Conservation (phyloP, 2,888 invertebrate genomes). For the Sceliomorpha sp. region DNA sequence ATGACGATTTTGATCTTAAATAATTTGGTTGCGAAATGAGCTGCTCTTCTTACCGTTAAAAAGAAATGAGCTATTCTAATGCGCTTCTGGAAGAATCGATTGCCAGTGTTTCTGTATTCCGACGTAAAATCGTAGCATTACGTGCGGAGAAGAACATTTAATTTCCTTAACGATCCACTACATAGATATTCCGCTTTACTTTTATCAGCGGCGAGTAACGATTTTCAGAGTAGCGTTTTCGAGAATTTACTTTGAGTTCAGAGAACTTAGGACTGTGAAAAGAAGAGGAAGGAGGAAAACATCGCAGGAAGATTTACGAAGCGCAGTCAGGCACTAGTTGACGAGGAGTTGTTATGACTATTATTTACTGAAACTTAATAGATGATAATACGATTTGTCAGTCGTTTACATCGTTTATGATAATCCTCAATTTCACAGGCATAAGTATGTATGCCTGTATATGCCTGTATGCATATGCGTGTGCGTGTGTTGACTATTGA, state of each 20-base stretch:
- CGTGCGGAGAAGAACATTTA: slow-evolving; percentile 61
- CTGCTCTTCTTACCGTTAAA: slow-evolving; percentile 50
- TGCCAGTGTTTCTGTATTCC: slow-evolving; percentile 54
- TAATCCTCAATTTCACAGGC: no score
- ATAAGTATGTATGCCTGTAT: no score
- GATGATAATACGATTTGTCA: slow-evolving; percentile 6
- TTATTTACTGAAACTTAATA: slow-evolving; percentile 3
- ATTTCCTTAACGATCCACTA: slow-evolving; percentile 65
- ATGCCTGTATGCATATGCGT: not conserved
- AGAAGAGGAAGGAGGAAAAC: slow-evolving; percentile 20
- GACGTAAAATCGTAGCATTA: slow-evolving; percentile 54
- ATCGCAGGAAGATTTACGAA: slow-evolving; percentile 37
- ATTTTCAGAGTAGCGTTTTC: slow-evolving; percentile 59
- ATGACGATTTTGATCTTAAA: slow-evolving; percentile 35
- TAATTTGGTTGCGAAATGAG: slow-evolving; percentile 50
- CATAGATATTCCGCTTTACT: slow-evolving; percentile 59
- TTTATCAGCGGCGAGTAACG: slow-evolving; percentile 59
- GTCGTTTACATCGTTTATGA: no score
- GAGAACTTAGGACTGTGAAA: slow-evolving; percentile 30
- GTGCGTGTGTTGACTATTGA: slow-evolving; percentile 59
- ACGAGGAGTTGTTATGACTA: not conserved
- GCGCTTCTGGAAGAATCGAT: slow-evolving; percentile 50
- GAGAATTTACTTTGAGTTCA: slow-evolving; percentile 60
- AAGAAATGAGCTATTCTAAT: slow-evolving; percentile 49
- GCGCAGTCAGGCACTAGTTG: slow-evolving; percentile 4